Conservation (phyloP, 2,888 invertebrate genomes). For the Pocota personata region DNA sequence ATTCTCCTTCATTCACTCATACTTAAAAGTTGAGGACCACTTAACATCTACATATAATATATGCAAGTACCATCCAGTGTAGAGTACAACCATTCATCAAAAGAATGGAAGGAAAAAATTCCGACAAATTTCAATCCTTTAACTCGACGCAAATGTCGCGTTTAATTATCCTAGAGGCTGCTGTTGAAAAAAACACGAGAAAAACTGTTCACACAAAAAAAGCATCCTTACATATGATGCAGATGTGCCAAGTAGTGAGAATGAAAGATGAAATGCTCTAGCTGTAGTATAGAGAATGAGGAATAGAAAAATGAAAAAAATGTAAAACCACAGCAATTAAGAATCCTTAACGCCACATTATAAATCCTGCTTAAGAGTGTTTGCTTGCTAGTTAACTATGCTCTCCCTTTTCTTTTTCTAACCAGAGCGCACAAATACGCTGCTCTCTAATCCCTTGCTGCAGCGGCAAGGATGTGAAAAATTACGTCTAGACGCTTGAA, state of each 20-base stretch:
- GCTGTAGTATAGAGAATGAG: conserved; percentile 28
- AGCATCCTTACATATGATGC: not conserved
- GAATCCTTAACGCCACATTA: conserved; percentile 74
- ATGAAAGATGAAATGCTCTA: not conserved
- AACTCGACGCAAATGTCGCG: conserved; percentile 27
- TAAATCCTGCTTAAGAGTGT: conserved; percentile 74
- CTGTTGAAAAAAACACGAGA: conserved; percentile 1
- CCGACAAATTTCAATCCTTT: conserved; percentile 27
- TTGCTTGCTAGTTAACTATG: conserved; percentile 69
- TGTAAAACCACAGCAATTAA: conserved; percentile 71
- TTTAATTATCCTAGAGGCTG: conserved; percentile 36
- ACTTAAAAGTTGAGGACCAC: conserved; percentile 28
- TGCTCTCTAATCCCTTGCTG: conserved; percentile 1
- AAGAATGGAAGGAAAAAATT: not conserved
- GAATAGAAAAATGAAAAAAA: not conserved
- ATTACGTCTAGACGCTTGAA: conserved; percentile 73
- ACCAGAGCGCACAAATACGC: not conserved
- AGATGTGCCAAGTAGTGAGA: not conserved
- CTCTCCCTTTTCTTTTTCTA: conserved; percentile 10
- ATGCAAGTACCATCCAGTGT: conserved; percentile 21
- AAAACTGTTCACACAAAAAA: not conserved
- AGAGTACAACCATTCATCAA: conserved; percentile 12
- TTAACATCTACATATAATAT: conserved; percentile 1
- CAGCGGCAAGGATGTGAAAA: conserved; percentile 60
- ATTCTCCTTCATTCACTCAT: not conserved